A percentile compares a stretch with the other conserved stretches of the same genome.
phyloP scores from a whole-genome alignment of 2,888 invertebrate species.

The Heliconius cydno region DNA sequence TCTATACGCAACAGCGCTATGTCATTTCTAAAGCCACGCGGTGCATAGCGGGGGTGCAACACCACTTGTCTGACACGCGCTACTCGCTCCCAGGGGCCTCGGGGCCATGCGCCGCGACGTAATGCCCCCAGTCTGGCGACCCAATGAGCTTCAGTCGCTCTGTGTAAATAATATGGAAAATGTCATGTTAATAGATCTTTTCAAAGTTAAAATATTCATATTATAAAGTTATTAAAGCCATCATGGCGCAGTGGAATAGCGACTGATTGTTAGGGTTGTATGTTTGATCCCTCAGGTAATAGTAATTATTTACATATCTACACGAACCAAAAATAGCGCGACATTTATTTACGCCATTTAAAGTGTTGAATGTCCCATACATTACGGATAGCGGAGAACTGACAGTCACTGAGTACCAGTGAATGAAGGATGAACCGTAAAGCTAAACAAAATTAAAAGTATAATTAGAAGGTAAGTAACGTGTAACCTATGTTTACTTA shows the following conservation, averaged over 20 bases:
- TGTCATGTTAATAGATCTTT: not conserved
- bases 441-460: not conserved
- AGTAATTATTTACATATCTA: too few species aligned
- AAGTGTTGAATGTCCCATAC: too few species aligned
- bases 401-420: not conserved
- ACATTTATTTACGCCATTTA: too few species aligned
- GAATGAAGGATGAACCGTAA: not conserved
- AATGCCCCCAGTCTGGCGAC: slow-evolving; percentile 90
- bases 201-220: not conserved
- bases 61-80: slow-evolving; percentile 85
- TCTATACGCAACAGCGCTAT: slow-evolving; percentile 87
- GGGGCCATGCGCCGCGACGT: slow-evolving; percentile 87
- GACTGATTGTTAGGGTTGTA: not conserved
- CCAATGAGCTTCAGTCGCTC: slow-evolving; percentile 90
- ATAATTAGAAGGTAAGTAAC: not conserved
- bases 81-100: slow-evolving; percentile 90
- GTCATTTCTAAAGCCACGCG: slow-evolving; percentile 91
- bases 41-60: slow-evolving; percentile 89
- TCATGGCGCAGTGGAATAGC: not conserved
- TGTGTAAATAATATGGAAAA: slow-evolving; percentile 54
- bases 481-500: slow-evolving; percentile 70
- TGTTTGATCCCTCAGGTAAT: not conserved
- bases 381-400: not conserved
- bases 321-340: too few species aligned
- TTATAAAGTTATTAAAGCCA: not conserved